Percentiles rank a stretch among this genome's conserved stretches.
Evolutionary conservation across 2,113 vertebrate species (phyloP).

Genomic region (Nettapus auritus): DNA sequence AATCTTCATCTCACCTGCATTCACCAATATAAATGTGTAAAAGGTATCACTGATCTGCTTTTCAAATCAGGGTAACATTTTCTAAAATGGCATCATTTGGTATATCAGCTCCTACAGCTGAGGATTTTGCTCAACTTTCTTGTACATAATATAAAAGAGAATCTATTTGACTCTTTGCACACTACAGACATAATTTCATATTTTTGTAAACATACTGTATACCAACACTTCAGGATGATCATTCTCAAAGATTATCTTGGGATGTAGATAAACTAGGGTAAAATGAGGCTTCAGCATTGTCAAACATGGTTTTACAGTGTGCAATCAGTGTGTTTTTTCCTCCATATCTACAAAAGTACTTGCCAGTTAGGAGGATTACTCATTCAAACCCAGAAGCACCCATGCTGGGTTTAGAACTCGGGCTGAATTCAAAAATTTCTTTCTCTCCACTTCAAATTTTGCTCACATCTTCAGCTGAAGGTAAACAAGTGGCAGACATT

Average conservation of each 20-base stretch:
- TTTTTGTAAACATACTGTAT: neutral
- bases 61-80: neutral
- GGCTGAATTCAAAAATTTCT: neutral
- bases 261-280: neutral
- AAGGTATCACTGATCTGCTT: neutral
- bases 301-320: no score
- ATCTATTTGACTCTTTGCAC: neutral
- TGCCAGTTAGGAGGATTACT: neutral
- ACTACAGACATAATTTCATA: neutral
- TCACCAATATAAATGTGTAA: neutral
- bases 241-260: neutral
- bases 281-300: neutral
- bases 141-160: neutral
- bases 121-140: neutral
- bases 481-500: neutral
- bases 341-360: neutral
- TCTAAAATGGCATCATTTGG: neutral
- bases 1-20: neutral
- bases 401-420: neutral
- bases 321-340: neutral
- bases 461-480: neutral
- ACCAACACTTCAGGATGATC: neutral
- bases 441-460: neutral
- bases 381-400: neutral
- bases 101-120: neutral